Evolutionary conservation across 1,140 invertebrate genomes (phyloP).

Genomic region (Lethocerus indicus): DNA sequence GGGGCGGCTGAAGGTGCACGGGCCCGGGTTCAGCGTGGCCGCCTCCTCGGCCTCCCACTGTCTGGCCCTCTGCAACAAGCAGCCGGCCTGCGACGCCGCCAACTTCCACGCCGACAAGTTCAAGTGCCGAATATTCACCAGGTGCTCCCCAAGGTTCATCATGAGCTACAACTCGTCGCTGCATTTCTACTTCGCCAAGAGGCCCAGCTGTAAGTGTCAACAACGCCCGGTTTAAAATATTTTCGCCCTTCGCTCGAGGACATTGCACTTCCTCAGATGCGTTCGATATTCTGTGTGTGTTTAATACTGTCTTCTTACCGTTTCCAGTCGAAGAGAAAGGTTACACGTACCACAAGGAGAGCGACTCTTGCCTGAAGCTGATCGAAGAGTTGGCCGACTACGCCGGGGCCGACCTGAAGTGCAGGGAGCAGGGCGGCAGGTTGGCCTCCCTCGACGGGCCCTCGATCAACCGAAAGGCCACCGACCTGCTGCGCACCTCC

Average conservation of each 20-base stretch:
- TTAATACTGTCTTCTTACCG: not conserved
- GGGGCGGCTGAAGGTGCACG: constrained; percentile 5
- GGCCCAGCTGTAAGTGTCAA: constrained; percentile 11
- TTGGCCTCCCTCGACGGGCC: constrained; percentile 6
- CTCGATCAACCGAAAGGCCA: constrained; percentile 8
- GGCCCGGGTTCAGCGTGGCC: constrained; percentile 1
- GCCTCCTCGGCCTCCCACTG: constrained; percentile 3
- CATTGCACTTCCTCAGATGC: not conserved
- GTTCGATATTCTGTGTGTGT: not conserved
- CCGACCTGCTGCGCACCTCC: constrained; percentile 4
- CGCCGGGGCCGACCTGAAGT: constrained; percentile 4
- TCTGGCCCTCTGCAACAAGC: constrained; percentile 5
- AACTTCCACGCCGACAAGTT: constrained; percentile 5
- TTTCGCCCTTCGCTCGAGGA: not conserved
- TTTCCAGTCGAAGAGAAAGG: constrained; percentile 11
- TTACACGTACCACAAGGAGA: constrained; percentile 8
- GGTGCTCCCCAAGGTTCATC: constrained; percentile 5
- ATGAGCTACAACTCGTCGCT: not conserved
- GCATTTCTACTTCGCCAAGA: constrained; percentile 13
- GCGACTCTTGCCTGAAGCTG: constrained; percentile 12
- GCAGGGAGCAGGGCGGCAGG: constrained; percentile 3
- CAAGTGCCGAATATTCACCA: constrained; percentile 9
- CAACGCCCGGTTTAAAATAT: not conserved
- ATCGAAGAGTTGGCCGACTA: constrained; percentile 7
- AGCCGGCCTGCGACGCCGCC: constrained; percentile 9